Conservation (phyloP, 2,888 invertebrate genomes). For the Folsomia manolachei region DNA sequence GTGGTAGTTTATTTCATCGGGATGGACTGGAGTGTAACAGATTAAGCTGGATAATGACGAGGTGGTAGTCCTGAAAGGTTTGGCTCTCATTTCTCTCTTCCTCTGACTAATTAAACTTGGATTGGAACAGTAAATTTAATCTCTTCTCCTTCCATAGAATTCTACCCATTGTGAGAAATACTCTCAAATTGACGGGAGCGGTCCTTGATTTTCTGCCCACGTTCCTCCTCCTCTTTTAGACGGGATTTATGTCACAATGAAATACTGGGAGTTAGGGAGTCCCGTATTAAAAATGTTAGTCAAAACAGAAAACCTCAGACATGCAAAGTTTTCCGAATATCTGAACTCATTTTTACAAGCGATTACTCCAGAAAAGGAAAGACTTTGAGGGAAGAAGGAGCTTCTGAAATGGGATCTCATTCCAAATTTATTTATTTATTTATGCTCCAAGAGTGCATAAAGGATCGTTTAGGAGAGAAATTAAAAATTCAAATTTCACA, state of each 20-base stretch:
- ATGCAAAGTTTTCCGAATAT: no score
- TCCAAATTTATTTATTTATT: background rate
- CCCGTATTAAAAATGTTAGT: no score
- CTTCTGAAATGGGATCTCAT: no score
- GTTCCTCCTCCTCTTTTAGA: background rate
- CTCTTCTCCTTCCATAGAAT: background rate
- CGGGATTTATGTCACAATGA: no score
- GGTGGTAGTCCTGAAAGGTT: background rate
- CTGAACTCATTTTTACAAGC: background rate
- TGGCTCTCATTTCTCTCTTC: background rate
- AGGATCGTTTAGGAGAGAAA: background rate
- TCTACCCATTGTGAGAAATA: background rate
- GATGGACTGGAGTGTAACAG: background rate
- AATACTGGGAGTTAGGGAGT: no score
- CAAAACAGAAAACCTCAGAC: background rate
- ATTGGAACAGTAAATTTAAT: constrained; percentile 17
- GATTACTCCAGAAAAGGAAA: background rate
- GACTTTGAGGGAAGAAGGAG: no score
- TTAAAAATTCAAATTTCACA: background rate
- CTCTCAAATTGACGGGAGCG: background rate
- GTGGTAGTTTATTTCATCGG: background rate
- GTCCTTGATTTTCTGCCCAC: background rate
- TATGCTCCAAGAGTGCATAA: background rate
- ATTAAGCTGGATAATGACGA: background rate
- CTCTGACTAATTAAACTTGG: constrained; percentile 20